Percentiles rank a stretch among this genome's conserved stretches.
Evolutionary conservation across 2,797 vertebrate species (phyloP).

Genomic region (Etheostoma nigrum): DNA sequence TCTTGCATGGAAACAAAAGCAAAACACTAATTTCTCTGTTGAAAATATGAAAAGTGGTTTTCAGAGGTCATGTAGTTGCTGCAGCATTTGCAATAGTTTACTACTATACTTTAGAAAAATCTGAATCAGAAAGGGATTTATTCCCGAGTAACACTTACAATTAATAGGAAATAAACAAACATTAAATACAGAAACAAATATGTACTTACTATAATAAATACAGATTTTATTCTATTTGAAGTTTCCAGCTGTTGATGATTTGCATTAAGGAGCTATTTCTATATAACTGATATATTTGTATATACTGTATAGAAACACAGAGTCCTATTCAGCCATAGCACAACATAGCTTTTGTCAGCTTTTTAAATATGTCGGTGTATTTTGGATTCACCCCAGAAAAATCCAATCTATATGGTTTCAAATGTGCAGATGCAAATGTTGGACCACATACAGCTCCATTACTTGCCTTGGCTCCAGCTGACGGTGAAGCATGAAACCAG

Average conservation of each 20-base stretch:
- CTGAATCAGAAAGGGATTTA: no score
- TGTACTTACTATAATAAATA: neutral
- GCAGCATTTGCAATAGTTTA: neutral
- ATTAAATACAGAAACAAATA: no score
- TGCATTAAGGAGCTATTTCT: neutral
- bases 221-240: neutral
- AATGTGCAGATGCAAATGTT: conserved; percentile 55
- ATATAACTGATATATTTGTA: neutral
- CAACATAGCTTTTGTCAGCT: neutral
- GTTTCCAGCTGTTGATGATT: neutral
- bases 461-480: conserved; percentile 60
- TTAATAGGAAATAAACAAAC: no score
- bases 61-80: neutral
- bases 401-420: conserved; percentile 29
- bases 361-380: neutral
- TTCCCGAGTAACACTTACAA: no score
- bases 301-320: neutral
- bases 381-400: conserved; percentile 8
- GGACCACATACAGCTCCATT: conserved; percentile 43
- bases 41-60: neutral
- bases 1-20: neutral
- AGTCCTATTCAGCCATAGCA: neutral
- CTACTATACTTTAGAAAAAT: no score
- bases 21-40: neutral
- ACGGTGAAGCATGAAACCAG: conserved; percentile 76